These are phyloP conservation scores for Acrossocheilus fasciatus DNA, from an alignment of 2,797 vertebrate species.

Conservation along the genomic window DNA sequence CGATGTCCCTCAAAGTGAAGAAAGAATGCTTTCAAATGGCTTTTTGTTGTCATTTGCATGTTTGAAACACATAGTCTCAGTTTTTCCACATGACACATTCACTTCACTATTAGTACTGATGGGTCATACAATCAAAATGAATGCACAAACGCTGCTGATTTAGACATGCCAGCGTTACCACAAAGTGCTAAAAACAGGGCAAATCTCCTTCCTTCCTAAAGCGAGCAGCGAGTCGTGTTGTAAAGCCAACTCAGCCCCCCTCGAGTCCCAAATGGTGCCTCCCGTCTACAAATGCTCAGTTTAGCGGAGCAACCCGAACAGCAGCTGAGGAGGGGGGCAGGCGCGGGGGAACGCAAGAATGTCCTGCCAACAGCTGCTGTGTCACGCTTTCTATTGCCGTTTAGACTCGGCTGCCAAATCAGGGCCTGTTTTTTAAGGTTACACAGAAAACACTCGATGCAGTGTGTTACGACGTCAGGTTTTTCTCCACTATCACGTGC, in stretches of 20 bases:
- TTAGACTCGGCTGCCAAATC: constrained; percentile 3
- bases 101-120: constrained; percentile 1
- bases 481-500: constrained; percentile 2
- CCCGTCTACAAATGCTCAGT: constrained; percentile 5
- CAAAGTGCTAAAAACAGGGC: constrained; percentile 27
- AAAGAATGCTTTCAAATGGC: neutral
- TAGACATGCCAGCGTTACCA: constrained; percentile 32
- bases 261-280: constrained; percentile 8
- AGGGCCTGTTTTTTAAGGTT: neutral
- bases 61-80: neutral
- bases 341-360: constrained; percentile 11
- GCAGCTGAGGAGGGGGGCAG: constrained; percentile 29
- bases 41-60: constrained; percentile 11
- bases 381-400: constrained; percentile 53
- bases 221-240: neutral
- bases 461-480: neutral
- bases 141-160: constrained; percentile 29
- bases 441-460: neutral
- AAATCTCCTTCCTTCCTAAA: constrained; percentile 31
- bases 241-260: constrained; percentile 18
- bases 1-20: constrained; percentile 13
- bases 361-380: constrained; percentile 59
- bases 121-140: constrained; percentile 12
- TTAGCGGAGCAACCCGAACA: constrained; percentile 10
- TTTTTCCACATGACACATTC: constrained; percentile 6